Conservation (phyloP, 2,113 vertebrate genomes). For the Nothocercus julius region DNA sequence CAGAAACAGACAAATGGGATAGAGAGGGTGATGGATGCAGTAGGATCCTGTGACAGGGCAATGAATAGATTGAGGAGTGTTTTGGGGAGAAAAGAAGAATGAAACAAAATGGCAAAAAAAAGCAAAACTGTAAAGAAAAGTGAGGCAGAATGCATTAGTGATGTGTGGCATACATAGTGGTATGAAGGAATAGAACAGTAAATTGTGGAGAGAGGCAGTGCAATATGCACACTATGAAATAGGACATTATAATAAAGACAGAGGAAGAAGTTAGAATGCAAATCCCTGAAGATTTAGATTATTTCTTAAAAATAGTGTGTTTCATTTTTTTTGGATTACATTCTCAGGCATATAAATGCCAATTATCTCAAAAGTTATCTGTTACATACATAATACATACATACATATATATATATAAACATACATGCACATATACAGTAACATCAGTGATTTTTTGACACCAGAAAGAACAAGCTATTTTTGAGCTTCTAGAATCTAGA, state of each 20-base stretch:
- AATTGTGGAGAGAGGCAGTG: constrained; percentile 50
- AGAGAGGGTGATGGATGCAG: background rate
- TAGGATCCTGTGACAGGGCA: background rate
- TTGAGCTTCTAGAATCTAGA: background rate
- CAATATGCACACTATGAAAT: background rate
- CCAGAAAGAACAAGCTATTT: background rate
- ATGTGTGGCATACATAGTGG: background rate
- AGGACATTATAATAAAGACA: constrained; percentile 8
- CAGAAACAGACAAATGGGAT: background rate
- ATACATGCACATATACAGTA: background rate
- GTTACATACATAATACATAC: background rate
- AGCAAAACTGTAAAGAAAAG: background rate
- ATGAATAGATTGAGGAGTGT: background rate
- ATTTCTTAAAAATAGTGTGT: background rate
- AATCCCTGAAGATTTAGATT: constrained; percentile 1
- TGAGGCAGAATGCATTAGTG: constrained; percentile 55
- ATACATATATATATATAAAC: background rate
- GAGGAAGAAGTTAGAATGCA: background rate
- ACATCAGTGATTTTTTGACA: background rate
- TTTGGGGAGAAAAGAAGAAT: constrained; percentile 22
- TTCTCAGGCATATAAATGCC: background rate
- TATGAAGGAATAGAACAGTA: constrained; percentile 17
- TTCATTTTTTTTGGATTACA: background rate
- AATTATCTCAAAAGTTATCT: background rate
- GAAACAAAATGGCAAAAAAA: background rate